These are phyloP conservation scores for Nymphicus hollandicus DNA, from an alignment of 2,113 vertebrate species.

Conservation along the genomic window DNA sequence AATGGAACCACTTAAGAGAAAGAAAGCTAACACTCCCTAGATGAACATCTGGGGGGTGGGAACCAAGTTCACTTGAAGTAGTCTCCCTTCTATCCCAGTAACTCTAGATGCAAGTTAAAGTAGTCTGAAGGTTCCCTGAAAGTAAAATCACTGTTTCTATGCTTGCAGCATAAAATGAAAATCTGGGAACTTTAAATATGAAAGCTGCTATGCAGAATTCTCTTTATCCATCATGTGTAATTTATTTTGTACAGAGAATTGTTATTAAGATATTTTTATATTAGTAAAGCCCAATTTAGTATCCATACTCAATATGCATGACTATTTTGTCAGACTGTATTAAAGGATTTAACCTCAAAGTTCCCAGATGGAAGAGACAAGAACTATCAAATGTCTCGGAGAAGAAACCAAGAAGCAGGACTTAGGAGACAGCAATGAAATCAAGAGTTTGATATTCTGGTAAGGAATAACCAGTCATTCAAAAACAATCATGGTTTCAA, in stretches of 20 bases:
- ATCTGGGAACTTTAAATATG: neutral
- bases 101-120: neutral
- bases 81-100: neutral
- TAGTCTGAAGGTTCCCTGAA: neutral
- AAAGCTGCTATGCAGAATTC: neutral
- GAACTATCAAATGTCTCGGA: neutral
- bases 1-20: neutral
- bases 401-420: neutral
- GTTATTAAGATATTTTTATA: neutral
- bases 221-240: neutral
- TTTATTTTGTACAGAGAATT: neutral
- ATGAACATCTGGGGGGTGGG: neutral
- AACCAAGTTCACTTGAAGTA: neutral
- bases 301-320: neutral
- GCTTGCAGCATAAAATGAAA: neutral
- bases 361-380: neutral
- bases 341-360: constrained; percentile 11
- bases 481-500: neutral
- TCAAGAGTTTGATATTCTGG: neutral
- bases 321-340: neutral
- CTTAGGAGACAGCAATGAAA: neutral
- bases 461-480: neutral
- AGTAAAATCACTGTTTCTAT: neutral
- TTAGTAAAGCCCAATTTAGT: neutral
- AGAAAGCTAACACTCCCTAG: neutral